Base-by-base conservation (phyloP, 2,888 invertebrate genomes). In the Parnassius glacialis region DNA sequence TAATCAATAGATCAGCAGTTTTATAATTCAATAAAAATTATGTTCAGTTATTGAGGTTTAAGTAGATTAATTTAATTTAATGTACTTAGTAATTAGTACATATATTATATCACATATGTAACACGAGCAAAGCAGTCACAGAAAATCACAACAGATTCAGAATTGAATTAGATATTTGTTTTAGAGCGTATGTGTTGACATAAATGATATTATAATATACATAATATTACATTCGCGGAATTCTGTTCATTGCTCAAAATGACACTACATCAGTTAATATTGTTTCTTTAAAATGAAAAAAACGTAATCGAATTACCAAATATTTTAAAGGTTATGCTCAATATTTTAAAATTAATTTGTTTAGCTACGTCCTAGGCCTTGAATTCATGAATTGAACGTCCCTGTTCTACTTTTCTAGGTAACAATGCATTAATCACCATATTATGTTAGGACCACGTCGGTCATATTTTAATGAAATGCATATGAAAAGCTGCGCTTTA, bases 391-490 rank as follows among this genome's bases (percentile, higher is more conserved):
- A 81, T 81, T 82, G 81, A 80, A 83, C 82, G 87, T 86, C 87
- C 88, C 87, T 74, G 87, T 87, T 84, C 87, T 84, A 88, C 85
- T 87, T 87, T 87, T 79, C 82, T 83, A 86, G 81, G 83, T 87
- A 83, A 85, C 81, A 83, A 86, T 84, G 76, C 78, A 75, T 85
- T 84, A 84, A 87, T 84, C 82, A 86, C 81, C 75, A 82, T 78
- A 79, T 78, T 78, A 79, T 78, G 81, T 78, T 51, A 56, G 42
- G 52, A 63, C 48, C 58, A 50, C 54, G 45, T 50, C 54, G 51
- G 34, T 45, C 52, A 52, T 50, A 54, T 58, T 61, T 65, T 52
- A 57, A 50, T 47, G 53, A 34, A 54, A 62, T 53, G 45, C 34
- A 56, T 52, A n/a, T 12, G 7, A 34, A 34, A 34, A 34, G 34